Evolutionary conservation across 2,888 invertebrate genomes (phyloP), one percentile per base, ranked within the genome.

Genomic region (Sinhomidia bicolor): DNA sequence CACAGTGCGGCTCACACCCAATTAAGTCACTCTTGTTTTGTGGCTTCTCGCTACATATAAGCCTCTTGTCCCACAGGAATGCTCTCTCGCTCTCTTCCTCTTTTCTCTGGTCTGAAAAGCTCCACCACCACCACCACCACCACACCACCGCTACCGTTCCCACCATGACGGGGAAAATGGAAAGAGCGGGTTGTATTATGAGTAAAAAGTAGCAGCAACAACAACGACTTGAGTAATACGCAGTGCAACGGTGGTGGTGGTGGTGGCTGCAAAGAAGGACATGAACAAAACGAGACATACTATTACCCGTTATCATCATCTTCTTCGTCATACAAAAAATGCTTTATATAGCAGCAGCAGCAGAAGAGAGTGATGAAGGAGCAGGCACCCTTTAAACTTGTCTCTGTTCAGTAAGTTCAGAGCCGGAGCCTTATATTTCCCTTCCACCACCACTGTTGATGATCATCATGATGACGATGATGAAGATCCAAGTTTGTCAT

Each of bases 21-120:
- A 92, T 92, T 92, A 92, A 92, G 91, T 90, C 89, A 89, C 91
- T 91, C 91, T 90, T 92, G 91, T 92, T 91, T 90, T 90, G 91
- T 89, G 91, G 91, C 91, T 91, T 90, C 82, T 82, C 90, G 81
- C 89, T 89, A 79, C 81, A 82, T 87, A 87, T 84, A 89, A 90
- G 87, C 87, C 81, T 86, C 82, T 86, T 85, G 82, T 90, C 90
- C 90, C 90, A 89, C 79, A 89, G 87, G 90, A 90, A 88, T 89
- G 86, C 88, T 83, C 83, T 60, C 60, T 60, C 60, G 26, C 47
- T 47, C 60, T 60, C 60, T 60, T 60, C 26, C 60, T 60, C 60
- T 29, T 29, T 29, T 29, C 17, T 79, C 29, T 32, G 26, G 14
- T 54, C 36, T n/a, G 78, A n/a, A 54, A 78, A 78, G 47, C 17